Evolutionary conservation across 2,797 vertebrate genomes (phyloP).

Genomic region (Cuniculus paca): DNA sequence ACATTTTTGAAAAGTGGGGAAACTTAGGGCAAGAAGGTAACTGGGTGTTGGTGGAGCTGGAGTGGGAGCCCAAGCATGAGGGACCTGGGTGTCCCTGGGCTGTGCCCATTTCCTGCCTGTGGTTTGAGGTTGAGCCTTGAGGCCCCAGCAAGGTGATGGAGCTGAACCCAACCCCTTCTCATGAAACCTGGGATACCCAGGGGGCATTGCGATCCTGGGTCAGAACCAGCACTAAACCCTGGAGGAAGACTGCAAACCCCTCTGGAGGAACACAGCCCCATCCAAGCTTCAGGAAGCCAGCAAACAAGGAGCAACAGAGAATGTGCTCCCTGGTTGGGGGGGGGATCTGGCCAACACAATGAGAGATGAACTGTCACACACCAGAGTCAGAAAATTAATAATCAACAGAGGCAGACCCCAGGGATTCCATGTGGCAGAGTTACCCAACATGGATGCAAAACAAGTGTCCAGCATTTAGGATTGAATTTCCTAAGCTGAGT

Average conservation of each 20-base stretch:
- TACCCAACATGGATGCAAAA: background rate
- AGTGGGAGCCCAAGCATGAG: rapidly evolving
- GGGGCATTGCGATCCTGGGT: background rate
- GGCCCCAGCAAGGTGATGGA: background rate
- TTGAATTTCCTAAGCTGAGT: rapidly evolving
- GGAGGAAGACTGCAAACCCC: background rate
- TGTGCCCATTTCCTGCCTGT: rapidly evolving
- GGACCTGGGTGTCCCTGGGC: background rate
- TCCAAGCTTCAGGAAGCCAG: background rate
- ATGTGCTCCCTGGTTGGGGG: background rate
- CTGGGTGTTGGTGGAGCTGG: rapidly evolving
- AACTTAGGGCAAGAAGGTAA: background rate
- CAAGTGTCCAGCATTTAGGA: rapidly evolving
- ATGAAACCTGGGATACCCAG: background rate
- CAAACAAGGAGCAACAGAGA: too few species aligned
- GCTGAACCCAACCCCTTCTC: background rate
- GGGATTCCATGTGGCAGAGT: background rate
- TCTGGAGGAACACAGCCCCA: background rate
- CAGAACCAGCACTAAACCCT: background rate
- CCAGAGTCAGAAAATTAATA: background rate
- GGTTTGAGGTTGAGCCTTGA: background rate
- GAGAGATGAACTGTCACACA: background rate
- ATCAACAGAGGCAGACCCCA: too few species aligned
- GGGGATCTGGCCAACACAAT: background rate
- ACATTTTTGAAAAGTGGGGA: background rate